Conservation (phyloP, 2,888 invertebrate genomes). For the Dicyrtoma fusca region DNA sequence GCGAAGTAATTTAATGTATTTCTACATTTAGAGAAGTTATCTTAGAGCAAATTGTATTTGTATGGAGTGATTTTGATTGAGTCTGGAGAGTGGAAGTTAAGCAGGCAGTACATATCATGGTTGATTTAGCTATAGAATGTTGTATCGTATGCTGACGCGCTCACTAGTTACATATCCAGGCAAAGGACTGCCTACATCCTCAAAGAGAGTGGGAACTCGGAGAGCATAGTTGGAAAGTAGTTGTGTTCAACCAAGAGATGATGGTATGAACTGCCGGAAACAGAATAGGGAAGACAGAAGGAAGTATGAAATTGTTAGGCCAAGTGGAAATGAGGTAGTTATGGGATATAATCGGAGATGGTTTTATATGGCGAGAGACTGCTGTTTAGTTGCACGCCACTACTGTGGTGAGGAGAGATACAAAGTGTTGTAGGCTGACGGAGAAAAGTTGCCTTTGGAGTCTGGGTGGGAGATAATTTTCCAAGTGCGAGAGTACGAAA, state of each 20-base stretch:
- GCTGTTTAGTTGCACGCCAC: background rate
- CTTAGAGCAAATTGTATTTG: too few species aligned
- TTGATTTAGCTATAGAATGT: background rate
- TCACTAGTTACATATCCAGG: too few species aligned
- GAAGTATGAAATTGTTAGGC: constrained; percentile 42
- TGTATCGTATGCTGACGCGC: too few species aligned
- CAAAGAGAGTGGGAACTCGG: constrained; percentile 1
- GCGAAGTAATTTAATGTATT: too few species aligned
- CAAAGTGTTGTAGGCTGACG: background rate
- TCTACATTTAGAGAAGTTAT: too few species aligned
- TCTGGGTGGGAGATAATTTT: constrained; percentile 45
- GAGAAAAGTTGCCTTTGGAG: constrained; percentile 35
- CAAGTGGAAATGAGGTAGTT: constrained; percentile 46
- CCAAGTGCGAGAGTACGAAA: constrained; percentile 38
- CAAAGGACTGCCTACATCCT: too few species aligned
- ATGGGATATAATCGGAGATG: constrained; percentile 22
- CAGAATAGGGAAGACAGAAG: constrained; percentile 35
- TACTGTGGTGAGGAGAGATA: constrained; percentile 22
- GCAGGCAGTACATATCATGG: background rate
- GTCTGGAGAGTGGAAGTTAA: too few species aligned
- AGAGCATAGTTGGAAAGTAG: background rate
- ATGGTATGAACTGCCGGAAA: constrained; percentile 31
- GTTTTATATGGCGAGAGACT: background rate
- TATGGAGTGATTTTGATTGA: too few species aligned
- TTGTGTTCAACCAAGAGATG: background rate